phyloP scores from a whole-genome alignment of 2,888 invertebrate genomes.

The Anoncus sp. region DNA sequence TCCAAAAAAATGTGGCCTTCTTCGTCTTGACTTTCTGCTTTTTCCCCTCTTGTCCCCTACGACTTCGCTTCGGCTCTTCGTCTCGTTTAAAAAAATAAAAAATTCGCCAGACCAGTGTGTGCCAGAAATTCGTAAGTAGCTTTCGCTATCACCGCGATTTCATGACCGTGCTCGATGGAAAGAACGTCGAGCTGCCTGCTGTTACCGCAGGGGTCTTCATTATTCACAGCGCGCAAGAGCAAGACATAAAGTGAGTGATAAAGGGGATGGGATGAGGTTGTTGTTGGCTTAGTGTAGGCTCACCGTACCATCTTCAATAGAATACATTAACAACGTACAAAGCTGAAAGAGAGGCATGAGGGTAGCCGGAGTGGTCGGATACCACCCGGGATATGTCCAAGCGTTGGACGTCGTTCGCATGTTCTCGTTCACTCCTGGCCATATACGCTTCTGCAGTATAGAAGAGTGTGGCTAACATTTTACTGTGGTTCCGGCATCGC shows the following conservation, averaged over 20 bases:
- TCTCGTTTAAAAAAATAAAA: too few species aligned
- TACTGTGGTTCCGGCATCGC: constrained; percentile 24
- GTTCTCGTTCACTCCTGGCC: constrained; percentile 24
- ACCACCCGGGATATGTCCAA: constrained; percentile 57
- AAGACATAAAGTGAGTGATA: constrained; percentile 50
- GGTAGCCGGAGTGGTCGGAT: constrained; percentile 21
- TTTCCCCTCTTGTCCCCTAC: too few species aligned
- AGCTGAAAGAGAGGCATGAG: constrained; percentile 68
- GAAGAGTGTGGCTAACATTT: constrained; percentile 27
- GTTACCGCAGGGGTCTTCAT: constrained; percentile 64
- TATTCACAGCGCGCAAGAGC: constrained; percentile 72
- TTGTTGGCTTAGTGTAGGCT: constrained; percentile 70
- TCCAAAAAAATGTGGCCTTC: too few species aligned
- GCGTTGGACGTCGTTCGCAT: constrained; percentile 54
- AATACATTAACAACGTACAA: constrained; percentile 75
- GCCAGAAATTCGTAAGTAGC: constrained; percentile 62
- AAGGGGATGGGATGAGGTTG: constrained; percentile 55
- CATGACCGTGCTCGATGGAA: constrained; percentile 54
- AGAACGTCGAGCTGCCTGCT: constrained; percentile 19
- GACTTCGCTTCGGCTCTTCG: too few species aligned
- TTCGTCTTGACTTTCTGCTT: too few species aligned
- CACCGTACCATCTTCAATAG: constrained; percentile 73
- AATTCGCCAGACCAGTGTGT: constrained; percentile 47
- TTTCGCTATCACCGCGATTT: constrained; percentile 58
- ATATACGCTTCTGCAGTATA: constrained; percentile 22